Conservation (phyloP, 1,140 invertebrate genomes). For the Ruditapes philippinarum region DNA sequence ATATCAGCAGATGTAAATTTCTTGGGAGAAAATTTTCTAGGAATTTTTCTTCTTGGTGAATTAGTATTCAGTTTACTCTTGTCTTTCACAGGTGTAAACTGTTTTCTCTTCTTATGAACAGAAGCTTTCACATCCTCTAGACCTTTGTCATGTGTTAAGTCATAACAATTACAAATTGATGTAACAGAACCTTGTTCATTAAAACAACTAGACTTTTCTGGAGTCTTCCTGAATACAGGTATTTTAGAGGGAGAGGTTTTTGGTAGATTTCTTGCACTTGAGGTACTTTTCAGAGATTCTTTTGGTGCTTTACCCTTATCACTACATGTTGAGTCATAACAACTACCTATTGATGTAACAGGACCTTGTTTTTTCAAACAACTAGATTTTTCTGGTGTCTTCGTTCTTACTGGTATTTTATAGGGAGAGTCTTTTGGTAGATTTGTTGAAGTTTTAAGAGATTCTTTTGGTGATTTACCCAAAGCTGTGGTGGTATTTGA, state of each 20-base stretch:
- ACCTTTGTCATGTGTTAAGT: no score
- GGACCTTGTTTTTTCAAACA: no score
- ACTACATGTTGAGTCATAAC: no score
- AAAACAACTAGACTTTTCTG: not conserved
- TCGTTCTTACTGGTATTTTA: not conserved
- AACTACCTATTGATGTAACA: no score
- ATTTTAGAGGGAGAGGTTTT: not conserved
- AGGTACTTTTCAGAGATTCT: no score
- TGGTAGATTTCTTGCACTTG: no score
- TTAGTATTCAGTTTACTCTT: not conserved
- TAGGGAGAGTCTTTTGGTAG: not conserved
- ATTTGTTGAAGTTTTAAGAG: no score
- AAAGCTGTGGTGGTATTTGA: no score
- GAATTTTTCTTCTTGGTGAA: slow-evolving; percentile 25
- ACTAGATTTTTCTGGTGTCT: no score
- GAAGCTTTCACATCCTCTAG: not conserved
- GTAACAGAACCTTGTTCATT: not conserved
- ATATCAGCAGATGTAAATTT: slow-evolving; percentile 38
- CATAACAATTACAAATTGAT: no score
- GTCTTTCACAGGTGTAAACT: slow-evolving; percentile 45
- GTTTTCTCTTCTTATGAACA: slow-evolving; percentile 36
- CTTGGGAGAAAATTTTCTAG: slow-evolving; percentile 50
- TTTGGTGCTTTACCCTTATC: no score
- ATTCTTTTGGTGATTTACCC: no score
- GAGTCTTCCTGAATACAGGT: not conserved